These are phyloP conservation scores for Heliconius melpomene DNA, from an alignment of 1,140 invertebrate species.

Conservation along the genomic window DNA sequence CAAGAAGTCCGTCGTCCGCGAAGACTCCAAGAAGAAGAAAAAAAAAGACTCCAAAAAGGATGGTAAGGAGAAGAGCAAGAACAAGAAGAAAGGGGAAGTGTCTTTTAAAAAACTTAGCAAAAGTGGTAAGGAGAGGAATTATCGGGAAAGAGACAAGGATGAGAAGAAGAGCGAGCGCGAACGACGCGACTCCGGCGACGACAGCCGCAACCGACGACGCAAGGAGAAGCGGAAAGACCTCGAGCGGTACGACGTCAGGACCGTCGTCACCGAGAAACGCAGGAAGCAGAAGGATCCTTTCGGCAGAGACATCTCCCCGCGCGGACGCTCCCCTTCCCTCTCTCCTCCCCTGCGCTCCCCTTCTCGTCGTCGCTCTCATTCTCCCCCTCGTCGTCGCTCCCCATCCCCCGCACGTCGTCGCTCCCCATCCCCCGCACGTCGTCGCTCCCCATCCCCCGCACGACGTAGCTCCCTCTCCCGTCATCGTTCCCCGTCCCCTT, in stretches of 20 bases:
- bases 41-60: conserved; percentile 73
- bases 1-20: conserved; percentile 50
- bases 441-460: conserved; percentile 42
- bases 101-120: conserved; percentile 92
- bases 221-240: conserved; percentile 90
- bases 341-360: conserved; percentile 60
- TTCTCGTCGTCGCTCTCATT: conserved; percentile 48
- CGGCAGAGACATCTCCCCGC: conserved; percentile 85
- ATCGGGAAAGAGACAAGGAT: conserved; percentile 85
- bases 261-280: conserved; percentile 87
- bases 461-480: conserved; percentile 51
- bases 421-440: conserved; percentile 54
- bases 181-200: conserved; percentile 59
- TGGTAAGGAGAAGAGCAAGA: conserved; percentile 64
- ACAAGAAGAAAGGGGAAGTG: conserved; percentile 71
- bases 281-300: conserved; percentile 88
- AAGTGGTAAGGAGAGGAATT: conserved; percentile 90
- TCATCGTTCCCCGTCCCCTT: conserved; percentile 47
- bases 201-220: conserved; percentile 65
- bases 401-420: conserved; percentile 29
- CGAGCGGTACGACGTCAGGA: conserved; percentile 90
- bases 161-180: conserved; percentile 60
- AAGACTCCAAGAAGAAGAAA: conserved; percentile 68
- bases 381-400: conserved; percentile 42
- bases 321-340: conserved; percentile 50